Evolutionary conservation across 2,888 invertebrate genomes (phyloP).

Genomic region (Lymantria monacha): DNA sequence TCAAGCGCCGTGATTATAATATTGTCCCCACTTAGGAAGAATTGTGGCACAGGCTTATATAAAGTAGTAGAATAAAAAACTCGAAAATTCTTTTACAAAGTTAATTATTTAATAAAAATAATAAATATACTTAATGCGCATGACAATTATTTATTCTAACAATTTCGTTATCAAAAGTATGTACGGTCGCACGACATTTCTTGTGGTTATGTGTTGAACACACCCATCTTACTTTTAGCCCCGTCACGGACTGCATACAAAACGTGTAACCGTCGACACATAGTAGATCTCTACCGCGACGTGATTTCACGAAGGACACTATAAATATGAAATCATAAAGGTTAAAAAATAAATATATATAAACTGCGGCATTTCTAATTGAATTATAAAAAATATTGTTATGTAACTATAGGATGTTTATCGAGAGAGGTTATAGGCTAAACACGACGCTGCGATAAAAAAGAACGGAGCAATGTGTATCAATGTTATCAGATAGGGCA

Average conservation of each 20-base stretch:
- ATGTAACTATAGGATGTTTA: no score
- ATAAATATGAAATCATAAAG: conserved; percentile 2
- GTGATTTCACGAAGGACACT: conserved; percentile 37
- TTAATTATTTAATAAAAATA: no score
- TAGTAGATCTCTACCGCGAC: conserved; percentile 32
- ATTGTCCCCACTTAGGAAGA: no score
- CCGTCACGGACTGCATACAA: conserved; percentile 23
- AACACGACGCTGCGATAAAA: no score
- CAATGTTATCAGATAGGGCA: no score
- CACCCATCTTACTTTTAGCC: conserved; percentile 37
- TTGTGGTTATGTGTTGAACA: conserved; percentile 42
- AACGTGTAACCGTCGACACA: conserved; percentile 36
- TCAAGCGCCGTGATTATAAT: no score
- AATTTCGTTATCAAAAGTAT: conserved; percentile 26
- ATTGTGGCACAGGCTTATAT: no score
- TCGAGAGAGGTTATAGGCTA: no score
- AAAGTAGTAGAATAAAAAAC: no score
- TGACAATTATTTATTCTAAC: conserved; percentile 34
- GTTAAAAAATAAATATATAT: background rate
- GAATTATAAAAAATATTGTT: background rate
- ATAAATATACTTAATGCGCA: conserved; percentile 11
- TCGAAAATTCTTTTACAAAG: no score
- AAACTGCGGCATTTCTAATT: background rate
- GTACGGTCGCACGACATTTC: conserved; percentile 36
- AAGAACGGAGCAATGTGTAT: no score